Evolutionary conservation across 2,888 invertebrate genomes (phyloP).

Genomic region (Drosophila borborema): DNA sequence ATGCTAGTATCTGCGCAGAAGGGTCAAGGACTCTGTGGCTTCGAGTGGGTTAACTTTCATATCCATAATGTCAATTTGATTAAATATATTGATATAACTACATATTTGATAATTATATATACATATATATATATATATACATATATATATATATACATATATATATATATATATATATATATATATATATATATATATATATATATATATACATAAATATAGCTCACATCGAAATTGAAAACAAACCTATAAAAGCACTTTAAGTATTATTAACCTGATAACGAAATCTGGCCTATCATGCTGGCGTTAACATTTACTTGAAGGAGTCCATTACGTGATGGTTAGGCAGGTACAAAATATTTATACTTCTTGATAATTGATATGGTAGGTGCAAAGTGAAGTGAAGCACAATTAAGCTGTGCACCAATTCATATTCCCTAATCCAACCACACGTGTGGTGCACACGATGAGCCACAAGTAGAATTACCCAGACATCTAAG

Average conservation of each 20-base stretch:
- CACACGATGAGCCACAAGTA: not conserved
- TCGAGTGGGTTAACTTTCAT: not conserved
- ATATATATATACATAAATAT: not conserved
- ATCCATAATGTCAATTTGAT: too few species aligned
- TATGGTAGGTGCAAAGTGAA: not conserved
- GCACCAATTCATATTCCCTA: not conserved
- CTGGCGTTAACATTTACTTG: constrained; percentile 4
- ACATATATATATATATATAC: too few species aligned
- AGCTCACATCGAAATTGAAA: not conserved
- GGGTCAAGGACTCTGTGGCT: constrained; percentile 32
- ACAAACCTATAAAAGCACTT: not conserved
- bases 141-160: too few species aligned
- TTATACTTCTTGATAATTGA: not conserved
- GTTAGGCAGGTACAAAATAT: not conserved
- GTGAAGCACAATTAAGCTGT: not conserved
- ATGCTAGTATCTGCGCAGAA: constrained; percentile 18
- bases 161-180: too few species aligned
- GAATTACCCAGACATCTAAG: not conserved
- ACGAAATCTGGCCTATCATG: constrained; percentile 12
- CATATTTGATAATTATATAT: too few species aligned
- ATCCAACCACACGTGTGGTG: not conserved
- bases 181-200: too few species aligned
- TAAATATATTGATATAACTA: not conserved
- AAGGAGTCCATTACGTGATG: not conserved
- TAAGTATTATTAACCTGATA: not conserved